These are phyloP conservation scores for Guaruba guarouba DNA, from an alignment of 2,113 vertebrate species.

Conservation along the genomic window DNA sequence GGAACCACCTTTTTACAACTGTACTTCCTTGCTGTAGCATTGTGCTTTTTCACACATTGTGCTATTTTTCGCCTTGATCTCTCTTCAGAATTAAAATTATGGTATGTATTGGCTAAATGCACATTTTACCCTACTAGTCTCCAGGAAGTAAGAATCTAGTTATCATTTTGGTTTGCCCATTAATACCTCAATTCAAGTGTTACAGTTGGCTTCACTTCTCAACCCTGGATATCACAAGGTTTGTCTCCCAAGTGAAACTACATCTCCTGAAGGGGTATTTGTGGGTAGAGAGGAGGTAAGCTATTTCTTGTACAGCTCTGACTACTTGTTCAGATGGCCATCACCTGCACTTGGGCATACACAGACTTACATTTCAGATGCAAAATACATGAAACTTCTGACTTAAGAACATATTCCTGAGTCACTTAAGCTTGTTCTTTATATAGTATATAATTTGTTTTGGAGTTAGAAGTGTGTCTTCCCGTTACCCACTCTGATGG, in stretches of 20 bases:
- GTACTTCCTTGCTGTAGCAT: background rate
- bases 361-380: constrained; percentile 34
- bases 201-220: background rate
- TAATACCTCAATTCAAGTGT: background rate
- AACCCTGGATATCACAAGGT: background rate
- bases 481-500: background rate
- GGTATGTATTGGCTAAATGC: background rate
- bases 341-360: constrained; percentile 31
- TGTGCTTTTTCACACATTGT: background rate
- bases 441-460: constrained; percentile 83
- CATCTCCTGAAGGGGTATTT: background rate
- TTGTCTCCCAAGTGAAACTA: background rate
- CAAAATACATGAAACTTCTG: constrained; percentile 62
- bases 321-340: constrained; percentile 16
- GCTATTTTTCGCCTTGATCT: background rate
- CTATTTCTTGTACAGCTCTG: constrained; percentile 10
- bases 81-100: background rate
- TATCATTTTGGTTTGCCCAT: rapidly evolving
- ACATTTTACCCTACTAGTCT: background rate
- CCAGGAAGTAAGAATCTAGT: background rate
- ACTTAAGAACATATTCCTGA: constrained; percentile 53
- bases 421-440: constrained; percentile 77
- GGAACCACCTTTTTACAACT: constrained; percentile 33
- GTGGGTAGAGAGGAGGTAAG: background rate
- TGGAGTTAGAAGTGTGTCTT: constrained; percentile 72